Evolutionary conservation across 1,140 invertebrate species (phyloP), one percentile per base, ranked within the genome.

Genomic region (Pararge aegeria): DNA sequence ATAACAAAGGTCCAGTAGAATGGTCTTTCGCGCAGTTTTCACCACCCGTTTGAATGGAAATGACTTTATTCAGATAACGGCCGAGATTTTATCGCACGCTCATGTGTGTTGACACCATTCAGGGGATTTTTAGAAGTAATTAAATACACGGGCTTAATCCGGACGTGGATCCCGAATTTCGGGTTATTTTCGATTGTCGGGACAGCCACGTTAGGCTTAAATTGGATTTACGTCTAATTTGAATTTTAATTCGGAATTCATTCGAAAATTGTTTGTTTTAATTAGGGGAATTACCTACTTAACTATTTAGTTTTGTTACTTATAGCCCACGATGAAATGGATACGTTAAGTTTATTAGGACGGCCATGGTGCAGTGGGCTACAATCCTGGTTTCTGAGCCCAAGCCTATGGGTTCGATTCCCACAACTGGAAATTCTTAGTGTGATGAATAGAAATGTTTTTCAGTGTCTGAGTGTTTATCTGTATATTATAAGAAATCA

Each of bases 51-150:
- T 51, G 65, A 63, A 67, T 67, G 65, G 65, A 63, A 67, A 67
- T 67, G 65, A 67, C 60, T 67, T 67, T 67, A 67, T 67, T 67
- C 61, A 67, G 65, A 67, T 67, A 67, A 63, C 65, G 48, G 52
- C 52, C 55, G 55, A 20, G 64, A 67, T 67, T 67, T 59, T 63
- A 67, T 65, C 63, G 18, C 30, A 53, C 57, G 49, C 55, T 59
- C 61, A 59, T 67, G 64, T 65, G 55, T 55, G 59, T 51, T 50
- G 37, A 34, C 46, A 27, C 53, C 57, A 49, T 65, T 52, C 19
- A 56, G 21, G 15, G 20, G 24, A 18, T 62, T 53, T 59, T 65
- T 65, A 62, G 60, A 52, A 49, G 49, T 65, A 65, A 65, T 65
- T 65, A 61, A 52, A 27, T 56, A 55, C 30, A 30, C 44, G 6